A percentile compares a stretch with the other conserved stretches of the same genome.
These are phyloP conservation scores for Carlito syrichta DNA, from an alignment of 2,113 vertebrate genomes.

Conservation along the genomic window DNA sequence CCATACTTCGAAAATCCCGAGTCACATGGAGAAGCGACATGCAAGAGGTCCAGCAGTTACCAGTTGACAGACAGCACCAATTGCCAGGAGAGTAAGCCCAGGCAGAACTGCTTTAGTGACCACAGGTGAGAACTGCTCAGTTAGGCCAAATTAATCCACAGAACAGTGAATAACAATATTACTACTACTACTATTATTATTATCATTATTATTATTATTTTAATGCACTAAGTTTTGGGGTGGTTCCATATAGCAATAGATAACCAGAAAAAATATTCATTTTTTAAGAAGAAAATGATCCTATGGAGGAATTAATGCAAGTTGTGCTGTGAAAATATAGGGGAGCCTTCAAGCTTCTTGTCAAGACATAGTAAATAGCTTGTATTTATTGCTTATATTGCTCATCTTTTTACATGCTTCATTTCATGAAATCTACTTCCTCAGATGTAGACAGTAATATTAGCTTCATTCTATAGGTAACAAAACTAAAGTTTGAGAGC, in stretches of 20 bases:
- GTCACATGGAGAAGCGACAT: fast-evolving
- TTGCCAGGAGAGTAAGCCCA: fast-evolving
- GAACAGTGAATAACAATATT: neutral
- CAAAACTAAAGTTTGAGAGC: neutral
- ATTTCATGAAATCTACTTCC: neutral
- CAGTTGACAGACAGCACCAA: neutral
- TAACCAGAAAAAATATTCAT: neutral
- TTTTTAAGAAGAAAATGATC: neutral
- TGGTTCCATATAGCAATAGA: neutral
- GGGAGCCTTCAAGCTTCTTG: neutral
- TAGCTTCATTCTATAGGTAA: neutral
- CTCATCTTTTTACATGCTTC: neutral
- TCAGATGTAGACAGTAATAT: neutral
- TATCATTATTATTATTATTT: too few relatives aligned
- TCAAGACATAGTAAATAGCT: neutral
- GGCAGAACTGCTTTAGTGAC: neutral
- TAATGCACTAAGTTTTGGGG: neutral
- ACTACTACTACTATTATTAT: too few relatives aligned
- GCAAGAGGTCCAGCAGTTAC: too few relatives aligned
- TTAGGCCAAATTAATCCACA: neutral
- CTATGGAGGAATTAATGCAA: neutral
- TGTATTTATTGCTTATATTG: neutral
- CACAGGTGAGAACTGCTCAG: neutral
- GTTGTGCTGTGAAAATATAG: neutral
- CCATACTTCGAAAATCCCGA: neutral